Percentiles rank a stretch among this genome's conserved stretches.
Conservation (phyloP, 2,113 vertebrate genomes). For the Barbus barbus region DNA sequence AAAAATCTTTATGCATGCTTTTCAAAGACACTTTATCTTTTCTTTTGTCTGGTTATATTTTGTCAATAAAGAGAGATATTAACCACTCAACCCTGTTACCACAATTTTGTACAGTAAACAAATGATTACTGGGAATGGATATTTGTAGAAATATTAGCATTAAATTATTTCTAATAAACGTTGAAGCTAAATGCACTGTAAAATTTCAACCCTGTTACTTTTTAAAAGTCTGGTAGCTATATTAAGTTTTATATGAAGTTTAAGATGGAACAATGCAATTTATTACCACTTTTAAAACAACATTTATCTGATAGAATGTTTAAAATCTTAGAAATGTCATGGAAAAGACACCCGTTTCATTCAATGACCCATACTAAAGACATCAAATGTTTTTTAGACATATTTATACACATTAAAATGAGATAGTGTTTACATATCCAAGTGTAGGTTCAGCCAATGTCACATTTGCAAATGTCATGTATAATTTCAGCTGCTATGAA, state of each 20-base stretch:
- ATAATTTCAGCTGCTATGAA: too few relatives aligned
- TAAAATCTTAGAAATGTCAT: neutral
- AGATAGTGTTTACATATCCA: neutral
- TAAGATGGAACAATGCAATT: neutral
- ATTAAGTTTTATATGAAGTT: too few relatives aligned
- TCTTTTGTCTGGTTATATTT: neutral
- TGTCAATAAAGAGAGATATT: too few relatives aligned
- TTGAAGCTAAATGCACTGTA: too few relatives aligned
- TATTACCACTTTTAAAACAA: too few relatives aligned
- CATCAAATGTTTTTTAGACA: too few relatives aligned
- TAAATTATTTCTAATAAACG: too few relatives aligned
- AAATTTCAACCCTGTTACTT: neutral
- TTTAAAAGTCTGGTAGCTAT: too few relatives aligned
- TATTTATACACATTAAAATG: neutral
- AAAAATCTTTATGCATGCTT: neutral
- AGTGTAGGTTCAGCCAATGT: neutral
- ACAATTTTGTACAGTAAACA: neutral
- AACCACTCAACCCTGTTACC: neutral
- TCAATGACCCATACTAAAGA: neutral
- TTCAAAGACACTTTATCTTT: neutral
- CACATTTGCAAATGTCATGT: too few relatives aligned
- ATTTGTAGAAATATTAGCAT: too few relatives aligned
- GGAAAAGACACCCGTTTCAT: neutral
- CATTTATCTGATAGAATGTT: too few relatives aligned
- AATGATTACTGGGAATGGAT: neutral